phyloP scores from a whole-genome alignment of 1,140 invertebrate species.

The Ylistrum balloti region DNA sequence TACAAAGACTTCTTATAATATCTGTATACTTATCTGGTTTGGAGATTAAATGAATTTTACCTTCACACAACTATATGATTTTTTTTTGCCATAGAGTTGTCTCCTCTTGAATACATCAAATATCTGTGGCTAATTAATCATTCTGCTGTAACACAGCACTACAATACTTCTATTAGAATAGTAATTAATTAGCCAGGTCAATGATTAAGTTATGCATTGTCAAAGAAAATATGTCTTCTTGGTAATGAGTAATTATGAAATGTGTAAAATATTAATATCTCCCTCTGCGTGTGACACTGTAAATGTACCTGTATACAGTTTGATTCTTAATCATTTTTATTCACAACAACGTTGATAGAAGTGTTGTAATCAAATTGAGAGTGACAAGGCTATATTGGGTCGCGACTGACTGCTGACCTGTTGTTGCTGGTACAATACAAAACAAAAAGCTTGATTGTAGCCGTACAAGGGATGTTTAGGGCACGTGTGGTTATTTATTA shows the following conservation, averaged over 20 bases:
- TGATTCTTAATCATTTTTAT: not conserved
- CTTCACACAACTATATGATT: too few relatives aligned
- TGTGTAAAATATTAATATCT: not conserved
- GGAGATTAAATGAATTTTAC: too few relatives aligned
- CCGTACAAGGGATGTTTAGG: not conserved
- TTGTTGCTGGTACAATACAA: not conserved
- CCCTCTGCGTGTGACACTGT: not conserved
- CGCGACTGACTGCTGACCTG: not conserved
- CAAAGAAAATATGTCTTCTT: not conserved
- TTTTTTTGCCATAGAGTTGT: not conserved
- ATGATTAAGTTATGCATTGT: not conserved
- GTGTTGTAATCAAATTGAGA: not conserved
- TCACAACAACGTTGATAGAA: not conserved
- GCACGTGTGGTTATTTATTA: not conserved
- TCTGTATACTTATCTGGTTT: too few relatives aligned
- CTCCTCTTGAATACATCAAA: not conserved
- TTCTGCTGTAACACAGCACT: not conserved
- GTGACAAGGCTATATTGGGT: not conserved
- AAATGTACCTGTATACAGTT: not conserved
- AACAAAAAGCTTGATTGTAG: constrained; percentile 9
- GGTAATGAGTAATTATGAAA: not conserved
- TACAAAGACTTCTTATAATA: too few relatives aligned
- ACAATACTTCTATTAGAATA: not conserved
- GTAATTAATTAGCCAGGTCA: constrained; percentile 9
- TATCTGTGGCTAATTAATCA: not conserved